Evolutionary conservation across 2,797 vertebrate species (phyloP), one percentile per base, ranked within the genome.

Genomic region (Spea hammondii): DNA sequence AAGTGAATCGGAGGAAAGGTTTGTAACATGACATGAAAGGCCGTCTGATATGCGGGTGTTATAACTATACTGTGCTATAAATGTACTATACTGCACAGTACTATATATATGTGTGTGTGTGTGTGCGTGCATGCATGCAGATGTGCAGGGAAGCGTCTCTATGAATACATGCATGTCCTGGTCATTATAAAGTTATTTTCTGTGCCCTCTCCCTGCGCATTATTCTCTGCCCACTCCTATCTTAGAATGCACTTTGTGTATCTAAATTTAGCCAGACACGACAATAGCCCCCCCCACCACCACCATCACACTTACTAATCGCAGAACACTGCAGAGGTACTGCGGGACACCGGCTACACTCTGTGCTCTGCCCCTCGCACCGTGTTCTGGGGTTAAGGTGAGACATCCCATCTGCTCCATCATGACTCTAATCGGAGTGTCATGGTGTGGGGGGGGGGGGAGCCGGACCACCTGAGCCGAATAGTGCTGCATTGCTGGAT

Each of bases 301-400:
- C 17, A 54, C 48, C 65, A 6, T 17, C 44, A 66, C 8, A 53
- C 32, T 53, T 49, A 50, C 60, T 72, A 48, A 79, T 77, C 46
- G 53, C 65, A 70, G 65, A 17, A 68, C 8, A 80, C 78, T 80
- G 78, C 72, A 80, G 72, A 65, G 67, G 72, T 49, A 75, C 72
- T 75, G 78, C 78, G 71, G 78, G 55, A 32, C 57, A 73, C 47
- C 1, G 55, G 54, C 53, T 14, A 48, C 48, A 55, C 12, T 4
- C 14, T 11, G 68, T n/a, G 17, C 45, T 49, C 13, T 69, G 67
- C 7, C 7, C 17, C 53, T 51, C 6, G 7, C 32, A 13, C 9
- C 4, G 4, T 54, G 12, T 70, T 70, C 17, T 2, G 50, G 51
- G 10, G 68, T 51, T 69, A 51, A 50, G 17, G 32, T 53, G 32